phyloP scores from a whole-genome alignment of 2,888 invertebrate genomes.

The Teleiodes luculella region DNA sequence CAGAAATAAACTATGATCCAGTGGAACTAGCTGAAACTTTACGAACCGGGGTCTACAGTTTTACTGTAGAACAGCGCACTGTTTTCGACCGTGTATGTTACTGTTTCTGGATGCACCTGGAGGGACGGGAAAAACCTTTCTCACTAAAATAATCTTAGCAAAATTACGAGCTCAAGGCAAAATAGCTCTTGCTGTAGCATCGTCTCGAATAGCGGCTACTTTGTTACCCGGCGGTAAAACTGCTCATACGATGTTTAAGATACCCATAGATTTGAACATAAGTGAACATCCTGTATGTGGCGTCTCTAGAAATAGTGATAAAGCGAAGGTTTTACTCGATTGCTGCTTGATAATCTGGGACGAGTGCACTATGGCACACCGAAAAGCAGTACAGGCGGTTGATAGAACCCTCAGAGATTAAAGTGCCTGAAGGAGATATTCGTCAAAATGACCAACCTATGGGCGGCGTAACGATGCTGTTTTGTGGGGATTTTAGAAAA shows the following conservation, averaged over 20 bases:
- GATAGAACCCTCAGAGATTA: no score
- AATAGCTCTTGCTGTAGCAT: constrained; percentile 6
- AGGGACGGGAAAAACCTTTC: constrained; percentile 6
- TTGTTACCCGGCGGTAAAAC: constrained; percentile 7
- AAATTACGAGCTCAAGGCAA: constrained; percentile 1
- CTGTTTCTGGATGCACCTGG: constrained; percentile 3
- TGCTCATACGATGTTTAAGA: background rate
- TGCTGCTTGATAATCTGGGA: no score
- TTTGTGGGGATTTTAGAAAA: no score
- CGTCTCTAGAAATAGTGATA: background rate
- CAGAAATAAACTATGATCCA: background rate
- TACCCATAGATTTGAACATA: background rate
- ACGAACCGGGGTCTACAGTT: background rate
- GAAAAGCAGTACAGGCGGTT: no score
- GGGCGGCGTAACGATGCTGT: no score
- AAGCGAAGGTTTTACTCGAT: background rate
- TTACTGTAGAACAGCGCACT: background rate
- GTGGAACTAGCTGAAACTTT: background rate
- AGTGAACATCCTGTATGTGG: background rate
- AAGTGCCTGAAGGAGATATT: no score
- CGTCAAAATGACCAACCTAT: constrained; percentile 12
- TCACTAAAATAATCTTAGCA: constrained; percentile 7
- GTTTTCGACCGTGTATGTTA: background rate
- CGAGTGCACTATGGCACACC: no score
- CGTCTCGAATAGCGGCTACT: constrained; percentile 2